Conservation (phyloP, 1,140 invertebrate genomes). For the Diachasma alloeum region DNA sequence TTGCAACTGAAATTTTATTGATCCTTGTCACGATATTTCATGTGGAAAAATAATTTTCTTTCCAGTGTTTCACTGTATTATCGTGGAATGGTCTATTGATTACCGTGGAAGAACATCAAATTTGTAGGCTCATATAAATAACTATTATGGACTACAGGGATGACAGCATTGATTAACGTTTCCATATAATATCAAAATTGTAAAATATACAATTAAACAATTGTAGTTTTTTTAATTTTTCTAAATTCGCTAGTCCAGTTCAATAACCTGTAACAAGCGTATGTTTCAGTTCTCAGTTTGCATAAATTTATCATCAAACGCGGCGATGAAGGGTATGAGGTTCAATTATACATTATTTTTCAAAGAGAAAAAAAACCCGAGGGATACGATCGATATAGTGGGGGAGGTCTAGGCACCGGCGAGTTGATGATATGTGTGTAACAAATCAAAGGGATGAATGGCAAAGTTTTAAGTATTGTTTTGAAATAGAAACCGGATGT, state of each 20-base stretch:
- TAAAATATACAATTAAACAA: no score
- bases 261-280: background rate
- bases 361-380: background rate
- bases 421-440: background rate
- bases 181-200: no score
- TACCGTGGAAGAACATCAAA: background rate
- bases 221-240: background rate
- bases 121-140: background rate
- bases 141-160: background rate
- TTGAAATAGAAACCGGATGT: background rate
- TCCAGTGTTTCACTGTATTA: background rate
- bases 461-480: background rate
- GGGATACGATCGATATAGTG: background rate
- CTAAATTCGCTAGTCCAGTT: background rate
- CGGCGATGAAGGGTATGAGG: background rate
- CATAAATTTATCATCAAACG: background rate
- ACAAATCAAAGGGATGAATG: background rate
- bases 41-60: background rate
- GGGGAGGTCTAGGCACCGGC: background rate
- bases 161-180: no score
- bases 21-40: constrained; percentile 50
- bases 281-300: background rate
- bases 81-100: background rate
- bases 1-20: constrained; percentile 60
- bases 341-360: background rate